These are phyloP conservation scores for Orchesellides sinensis DNA, from an alignment of 2,888 invertebrate genomes.

Conservation along the genomic window DNA sequence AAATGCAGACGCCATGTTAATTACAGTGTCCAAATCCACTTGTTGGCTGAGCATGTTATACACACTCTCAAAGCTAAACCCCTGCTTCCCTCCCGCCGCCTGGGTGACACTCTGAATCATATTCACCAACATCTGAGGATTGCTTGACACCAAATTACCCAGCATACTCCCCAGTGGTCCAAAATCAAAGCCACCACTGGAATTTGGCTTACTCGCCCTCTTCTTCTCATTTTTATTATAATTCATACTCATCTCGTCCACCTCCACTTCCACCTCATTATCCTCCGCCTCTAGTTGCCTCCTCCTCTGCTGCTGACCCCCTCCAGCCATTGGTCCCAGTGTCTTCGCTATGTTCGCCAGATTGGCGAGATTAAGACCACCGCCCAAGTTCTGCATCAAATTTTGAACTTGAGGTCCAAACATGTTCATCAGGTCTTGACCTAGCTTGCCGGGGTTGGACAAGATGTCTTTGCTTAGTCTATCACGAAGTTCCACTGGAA, in stretches of 20 bases:
- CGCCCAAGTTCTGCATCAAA: conserved; percentile 49
- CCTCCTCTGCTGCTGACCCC: too few relatives aligned
- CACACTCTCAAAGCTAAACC: conserved; percentile 70
- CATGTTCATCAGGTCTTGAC: conserved; percentile 67
- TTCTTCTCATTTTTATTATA: conserved; percentile 64
- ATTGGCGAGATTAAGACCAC: conserved; percentile 28
- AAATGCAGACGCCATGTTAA: conserved; percentile 69
- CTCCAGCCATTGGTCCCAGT: background rate
- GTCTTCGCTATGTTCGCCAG: conserved; percentile 35
- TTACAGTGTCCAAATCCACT: conserved; percentile 71
- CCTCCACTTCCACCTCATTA: conserved; percentile 65
- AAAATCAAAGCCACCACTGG: conserved; percentile 68
- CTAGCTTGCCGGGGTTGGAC: conserved; percentile 70
- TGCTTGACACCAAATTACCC: conserved; percentile 69
- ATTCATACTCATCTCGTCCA: conserved; percentile 68
- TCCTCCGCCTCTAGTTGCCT: conserved; percentile 7
- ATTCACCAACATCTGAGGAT: conserved; percentile 71
- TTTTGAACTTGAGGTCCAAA: conserved; percentile 72
- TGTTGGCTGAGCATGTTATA: conserved; percentile 65
- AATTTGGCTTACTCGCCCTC: background rate
- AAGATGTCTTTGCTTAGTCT: conserved; percentile 70
- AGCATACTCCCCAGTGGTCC: conserved; percentile 67
- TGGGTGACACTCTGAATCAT: conserved; percentile 62
- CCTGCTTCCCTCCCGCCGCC: conserved; percentile 39
- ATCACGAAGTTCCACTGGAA: conserved; percentile 72